Evolutionary conservation across 2,797 vertebrate species (phyloP).

Genomic region (Argyrosomus regius): DNA sequence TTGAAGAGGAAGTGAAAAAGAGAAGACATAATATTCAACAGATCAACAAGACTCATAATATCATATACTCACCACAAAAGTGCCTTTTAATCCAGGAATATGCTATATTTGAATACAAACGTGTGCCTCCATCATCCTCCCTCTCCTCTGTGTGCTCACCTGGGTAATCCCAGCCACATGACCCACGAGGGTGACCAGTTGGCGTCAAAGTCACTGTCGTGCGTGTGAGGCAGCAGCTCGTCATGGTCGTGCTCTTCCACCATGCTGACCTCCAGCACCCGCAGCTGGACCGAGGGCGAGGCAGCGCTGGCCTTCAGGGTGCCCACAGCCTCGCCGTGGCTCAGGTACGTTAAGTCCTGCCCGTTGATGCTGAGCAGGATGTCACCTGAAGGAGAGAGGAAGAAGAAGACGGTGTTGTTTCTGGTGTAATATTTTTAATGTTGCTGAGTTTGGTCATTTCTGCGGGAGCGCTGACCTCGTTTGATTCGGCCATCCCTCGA

Average conservation of each 20-base stretch:
- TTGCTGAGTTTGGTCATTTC: not conserved
- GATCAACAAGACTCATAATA: not conserved
- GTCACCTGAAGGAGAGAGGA: constrained; percentile 85
- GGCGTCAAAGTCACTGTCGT: constrained; percentile 95
- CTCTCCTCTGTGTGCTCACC: constrained; percentile 79
- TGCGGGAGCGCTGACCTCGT: constrained; percentile 86
- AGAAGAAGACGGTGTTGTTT: not conserved
- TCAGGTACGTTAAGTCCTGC: constrained; percentile 95
- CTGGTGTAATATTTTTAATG: not conserved
- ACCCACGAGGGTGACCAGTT: constrained; percentile 99
- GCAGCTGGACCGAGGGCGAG: constrained; percentile 91
- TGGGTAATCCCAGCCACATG: constrained; percentile 98
- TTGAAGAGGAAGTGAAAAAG: not conserved
- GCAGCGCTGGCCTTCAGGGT: constrained; percentile 96
- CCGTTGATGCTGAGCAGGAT: constrained; percentile 96
- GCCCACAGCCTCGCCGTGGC: constrained; percentile 97
- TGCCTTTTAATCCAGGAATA: not conserved
- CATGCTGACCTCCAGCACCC: constrained; percentile 94
- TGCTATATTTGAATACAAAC: not conserved
- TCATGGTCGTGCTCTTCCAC: constrained; percentile 89
- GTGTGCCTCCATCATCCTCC: not conserved
- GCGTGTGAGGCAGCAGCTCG: constrained; percentile 89
- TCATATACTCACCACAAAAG: not conserved
- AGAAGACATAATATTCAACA: not conserved
- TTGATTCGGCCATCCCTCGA: constrained; percentile 96